phyloP scores from a whole-genome alignment of 2,113 vertebrate species.

The Chloroceryle aenea region DNA sequence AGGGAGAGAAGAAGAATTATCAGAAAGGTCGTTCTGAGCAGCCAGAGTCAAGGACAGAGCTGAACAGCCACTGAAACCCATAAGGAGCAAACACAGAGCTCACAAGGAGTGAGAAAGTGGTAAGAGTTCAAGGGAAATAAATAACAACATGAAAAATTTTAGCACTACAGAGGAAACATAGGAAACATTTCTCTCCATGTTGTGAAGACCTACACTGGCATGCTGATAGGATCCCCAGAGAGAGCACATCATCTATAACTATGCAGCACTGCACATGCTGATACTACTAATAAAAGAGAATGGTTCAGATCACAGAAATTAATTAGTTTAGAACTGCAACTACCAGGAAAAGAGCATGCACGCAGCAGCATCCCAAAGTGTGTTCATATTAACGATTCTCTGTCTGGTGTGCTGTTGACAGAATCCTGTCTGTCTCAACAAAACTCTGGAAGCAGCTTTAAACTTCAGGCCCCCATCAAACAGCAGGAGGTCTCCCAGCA shows the following conservation, averaged over 20 bases:
- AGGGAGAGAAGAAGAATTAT: conserved; percentile 73
- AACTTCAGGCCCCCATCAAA: conserved; percentile 71
- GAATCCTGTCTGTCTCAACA: conserved; percentile 77
- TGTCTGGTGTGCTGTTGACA: conserved; percentile 73
- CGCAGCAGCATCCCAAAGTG: conserved; percentile 64
- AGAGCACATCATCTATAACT: conserved; percentile 62
- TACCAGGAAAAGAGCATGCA: conserved; percentile 65
- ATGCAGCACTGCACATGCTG: conserved; percentile 68
- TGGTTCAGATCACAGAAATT: conserved; percentile 77
- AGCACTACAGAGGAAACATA: conserved; percentile 24
- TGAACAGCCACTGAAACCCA: conserved; percentile 68
- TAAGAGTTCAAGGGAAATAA: conserved; percentile 67
- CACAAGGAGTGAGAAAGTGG: conserved; percentile 32
- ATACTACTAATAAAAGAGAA: conserved; percentile 75
- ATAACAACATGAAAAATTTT: conserved; percentile 66
- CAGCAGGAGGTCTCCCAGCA: conserved; percentile 57
- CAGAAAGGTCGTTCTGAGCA: conserved; percentile 77
- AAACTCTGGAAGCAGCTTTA: conserved; percentile 76
- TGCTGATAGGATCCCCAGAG: conserved; percentile 69
- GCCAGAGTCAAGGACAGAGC: conserved; percentile 72
- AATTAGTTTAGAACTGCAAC: conserved; percentile 76
- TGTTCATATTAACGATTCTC: conserved; percentile 60
- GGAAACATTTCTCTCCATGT: conserved; percentile 34
- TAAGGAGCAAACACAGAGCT: conserved; percentile 59
- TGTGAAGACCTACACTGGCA: conserved; percentile 63